Evolutionary conservation across 37 sponge, comb jelly and placozoan species (phyloP).

Genomic region (Ephydatia muelleri): DNA sequence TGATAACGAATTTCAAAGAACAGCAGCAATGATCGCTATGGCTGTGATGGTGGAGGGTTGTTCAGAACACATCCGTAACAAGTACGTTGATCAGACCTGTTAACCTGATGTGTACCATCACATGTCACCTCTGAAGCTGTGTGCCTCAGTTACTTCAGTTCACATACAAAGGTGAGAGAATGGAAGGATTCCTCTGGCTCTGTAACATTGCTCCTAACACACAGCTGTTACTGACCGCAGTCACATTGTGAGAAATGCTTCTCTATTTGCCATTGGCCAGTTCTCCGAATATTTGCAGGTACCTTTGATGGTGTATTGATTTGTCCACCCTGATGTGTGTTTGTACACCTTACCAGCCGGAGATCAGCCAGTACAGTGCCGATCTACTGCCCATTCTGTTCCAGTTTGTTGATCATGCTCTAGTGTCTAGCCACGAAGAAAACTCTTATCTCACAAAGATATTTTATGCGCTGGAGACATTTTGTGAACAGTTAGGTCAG

Average conservation of each 20-base stretch:
- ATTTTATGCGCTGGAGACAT: conserved; percentile 95
- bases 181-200: background rate
- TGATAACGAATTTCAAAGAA: conserved; percentile 42
- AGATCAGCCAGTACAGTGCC: conserved; percentile 62
- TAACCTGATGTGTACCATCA: background rate
- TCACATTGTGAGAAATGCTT: conserved; percentile 85
- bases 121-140: conserved; percentile 10
- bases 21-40: conserved; percentile 82
- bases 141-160: conserved; percentile 18
- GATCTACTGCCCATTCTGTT: conserved; percentile 77
- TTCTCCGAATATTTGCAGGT: conserved; percentile 93
- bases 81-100: conserved; percentile 19
- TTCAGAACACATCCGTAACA: conserved; percentile 70
- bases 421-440: conserved; percentile 5
- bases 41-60: conserved; percentile 92
- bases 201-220: background rate
- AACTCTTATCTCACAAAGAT: conserved; percentile 70
- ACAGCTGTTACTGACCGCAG: conserved; percentile 65
- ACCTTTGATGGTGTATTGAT: background rate
- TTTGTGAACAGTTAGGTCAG: conserved; percentile 89
- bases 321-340: background rate
- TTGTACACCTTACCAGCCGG: conserved; percentile 64
- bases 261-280: conserved; percentile 96
- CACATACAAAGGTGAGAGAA: conserved; percentile 24
- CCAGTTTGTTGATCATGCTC: conserved; percentile 53